Evolutionary conservation across 1,140 invertebrate species (phyloP).

Genomic region (Cecropterus lyciades): DNA sequence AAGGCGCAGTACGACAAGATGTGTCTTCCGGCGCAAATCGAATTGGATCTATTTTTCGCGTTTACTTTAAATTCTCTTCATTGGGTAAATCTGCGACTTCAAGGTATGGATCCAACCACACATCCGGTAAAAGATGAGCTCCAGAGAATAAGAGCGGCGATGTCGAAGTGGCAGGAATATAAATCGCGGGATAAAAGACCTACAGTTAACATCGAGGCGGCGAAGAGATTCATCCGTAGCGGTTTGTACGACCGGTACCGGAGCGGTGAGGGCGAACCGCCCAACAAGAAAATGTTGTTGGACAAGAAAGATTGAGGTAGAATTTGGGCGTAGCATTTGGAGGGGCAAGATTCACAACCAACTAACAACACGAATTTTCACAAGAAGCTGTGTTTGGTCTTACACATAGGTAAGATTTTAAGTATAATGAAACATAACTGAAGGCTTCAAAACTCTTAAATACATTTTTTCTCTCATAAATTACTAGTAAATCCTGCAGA

Average conservation of each 20-base stretch:
- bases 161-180: conserved; percentile 85
- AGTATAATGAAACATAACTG: too few species aligned
- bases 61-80: conserved; percentile 86
- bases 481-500: too few species aligned
- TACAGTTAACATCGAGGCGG: conserved; percentile 82
- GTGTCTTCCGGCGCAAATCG: conserved; percentile 83
- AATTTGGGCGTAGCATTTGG: background rate
- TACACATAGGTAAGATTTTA: too few species aligned
- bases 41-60: conserved; percentile 85
- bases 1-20: conserved; percentile 80
- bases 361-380: too few species aligned
- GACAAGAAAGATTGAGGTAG: conserved; percentile 44
- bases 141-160: conserved; percentile 84
- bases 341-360: too few species aligned
- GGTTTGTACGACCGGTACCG: conserved; percentile 82
- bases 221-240: conserved; percentile 85
- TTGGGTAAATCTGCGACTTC: conserved; percentile 85
- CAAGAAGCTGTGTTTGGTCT: too few species aligned
- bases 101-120: conserved; percentile 84
- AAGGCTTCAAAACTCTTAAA: too few species aligned
- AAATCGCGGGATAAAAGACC: conserved; percentile 85
- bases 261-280: conserved; percentile 47
- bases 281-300: conserved; percentile 73
- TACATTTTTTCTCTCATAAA: too few species aligned
- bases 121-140: conserved; percentile 86